phyloP scores from a whole-genome alignment of 2,797 vertebrate species.

The Sebastes steindachneri region DNA sequence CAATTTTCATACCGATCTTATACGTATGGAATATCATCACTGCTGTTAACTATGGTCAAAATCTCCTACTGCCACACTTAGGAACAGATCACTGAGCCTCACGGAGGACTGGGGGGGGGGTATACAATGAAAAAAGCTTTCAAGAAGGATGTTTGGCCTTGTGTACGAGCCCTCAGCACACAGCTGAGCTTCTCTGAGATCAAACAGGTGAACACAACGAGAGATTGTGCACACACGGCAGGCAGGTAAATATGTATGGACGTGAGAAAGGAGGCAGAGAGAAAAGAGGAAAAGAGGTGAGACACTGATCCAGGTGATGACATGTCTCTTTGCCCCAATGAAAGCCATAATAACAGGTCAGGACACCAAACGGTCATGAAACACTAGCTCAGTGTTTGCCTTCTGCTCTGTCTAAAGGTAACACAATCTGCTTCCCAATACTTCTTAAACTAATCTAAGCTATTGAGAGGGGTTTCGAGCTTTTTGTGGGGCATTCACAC shows the following conservation, averaged over 20 bases:
- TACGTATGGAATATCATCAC: background rate
- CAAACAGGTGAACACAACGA: slow-evolving; percentile 20
- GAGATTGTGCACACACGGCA: slow-evolving; percentile 2
- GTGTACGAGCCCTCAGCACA: background rate
- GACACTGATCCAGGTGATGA: slow-evolving; percentile 15
- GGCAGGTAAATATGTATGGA: slow-evolving; percentile 5
- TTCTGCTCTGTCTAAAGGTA: background rate
- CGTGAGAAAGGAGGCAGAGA: slow-evolving; percentile 11
- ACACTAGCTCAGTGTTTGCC: background rate
- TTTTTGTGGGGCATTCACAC: background rate
- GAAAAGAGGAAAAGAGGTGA: background rate
- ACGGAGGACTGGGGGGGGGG: background rate
- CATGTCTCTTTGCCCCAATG: background rate
- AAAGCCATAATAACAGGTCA: slow-evolving; percentile 31
- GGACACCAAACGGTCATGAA: background rate
- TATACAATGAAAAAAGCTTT: background rate
- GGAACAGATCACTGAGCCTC: background rate
- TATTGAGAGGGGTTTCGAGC: background rate
- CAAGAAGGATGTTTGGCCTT: background rate
- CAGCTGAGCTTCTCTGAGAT: slow-evolving; percentile 9
- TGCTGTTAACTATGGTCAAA: slow-evolving; percentile 18
- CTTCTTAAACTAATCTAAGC: too few relatives aligned
- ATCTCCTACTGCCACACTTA: background rate
- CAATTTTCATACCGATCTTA: slow-evolving; percentile 47
- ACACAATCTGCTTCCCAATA: background rate